A percentile compares a stretch with the other conserved stretches of the same genome.
Evolutionary conservation across 2,888 invertebrate species (phyloP).

Genomic region (Agrotis segetum): DNA sequence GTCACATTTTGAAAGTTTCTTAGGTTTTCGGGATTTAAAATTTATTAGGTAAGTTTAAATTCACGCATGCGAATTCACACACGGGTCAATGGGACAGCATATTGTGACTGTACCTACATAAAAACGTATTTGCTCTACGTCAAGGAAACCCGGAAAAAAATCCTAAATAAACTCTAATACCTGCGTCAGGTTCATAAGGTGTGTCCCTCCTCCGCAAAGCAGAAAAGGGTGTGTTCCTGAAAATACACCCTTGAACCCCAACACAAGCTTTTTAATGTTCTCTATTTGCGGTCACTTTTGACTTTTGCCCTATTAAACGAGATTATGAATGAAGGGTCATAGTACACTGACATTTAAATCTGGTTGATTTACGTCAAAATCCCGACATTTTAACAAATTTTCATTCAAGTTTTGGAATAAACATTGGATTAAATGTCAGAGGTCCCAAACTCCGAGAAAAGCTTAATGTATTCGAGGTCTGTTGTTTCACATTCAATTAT

Average conservation of each 20-base stretch:
- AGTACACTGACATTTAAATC: conserved; percentile 36
- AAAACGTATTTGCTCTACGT: background rate
- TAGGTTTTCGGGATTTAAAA: no score
- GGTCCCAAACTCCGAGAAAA: background rate
- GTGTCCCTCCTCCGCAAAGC: background rate
- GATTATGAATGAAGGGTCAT: conserved; percentile 22
- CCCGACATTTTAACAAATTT: conserved; percentile 11
- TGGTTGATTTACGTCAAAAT: conserved; percentile 2
- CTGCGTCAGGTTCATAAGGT: background rate
- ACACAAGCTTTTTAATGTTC: background rate
- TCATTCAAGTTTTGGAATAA: conserved; percentile 3
- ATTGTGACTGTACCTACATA: background rate
- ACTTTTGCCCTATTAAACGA: conserved; percentile 17
- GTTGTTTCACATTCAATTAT: conserved; percentile 19
- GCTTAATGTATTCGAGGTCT: background rate
- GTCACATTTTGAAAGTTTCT: no score
- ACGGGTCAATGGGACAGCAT: no score
- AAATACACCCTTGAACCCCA: background rate
- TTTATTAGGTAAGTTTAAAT: no score
- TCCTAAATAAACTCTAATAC: background rate
- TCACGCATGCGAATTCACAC: no score
- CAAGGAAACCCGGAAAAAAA: background rate
- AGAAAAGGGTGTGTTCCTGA: conserved; percentile 1
- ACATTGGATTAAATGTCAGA: conserved; percentile 1
- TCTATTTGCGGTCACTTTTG: conserved; percentile 5